Evolutionary conservation across 2,113 vertebrate genomes (phyloP).

Genomic region (Heliornis fulica): DNA sequence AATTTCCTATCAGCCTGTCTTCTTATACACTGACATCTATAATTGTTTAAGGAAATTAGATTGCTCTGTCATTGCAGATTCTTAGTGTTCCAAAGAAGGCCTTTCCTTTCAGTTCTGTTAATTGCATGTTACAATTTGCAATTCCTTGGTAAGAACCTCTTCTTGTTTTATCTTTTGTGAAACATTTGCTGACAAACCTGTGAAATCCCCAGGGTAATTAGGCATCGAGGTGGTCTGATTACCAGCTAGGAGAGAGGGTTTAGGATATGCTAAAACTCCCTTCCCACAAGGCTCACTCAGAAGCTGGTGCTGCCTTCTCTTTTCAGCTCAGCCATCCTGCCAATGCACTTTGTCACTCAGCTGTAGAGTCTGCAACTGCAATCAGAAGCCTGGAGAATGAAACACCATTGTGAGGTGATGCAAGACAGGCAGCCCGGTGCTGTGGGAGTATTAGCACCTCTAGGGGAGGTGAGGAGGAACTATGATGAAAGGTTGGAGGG

Average conservation of each 20-base stretch:
- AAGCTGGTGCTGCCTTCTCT: neutral
- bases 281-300: rapidly evolving
- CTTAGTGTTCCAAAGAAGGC: neutral
- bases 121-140: neutral
- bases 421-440: neutral
- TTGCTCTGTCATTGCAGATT: neutral
- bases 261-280: neutral
- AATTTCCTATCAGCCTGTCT: neutral
- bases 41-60: neutral
- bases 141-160: neutral
- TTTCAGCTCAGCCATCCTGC: neutral
- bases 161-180: neutral
- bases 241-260: neutral
- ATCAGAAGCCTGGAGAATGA: neutral
- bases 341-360: neutral
- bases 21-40: neutral
- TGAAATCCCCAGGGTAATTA: neutral
- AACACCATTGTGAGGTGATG: neutral
- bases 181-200: neutral
- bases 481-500: neutral
- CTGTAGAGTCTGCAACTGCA: neutral
- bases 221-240: neutral
- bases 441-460: neutral
- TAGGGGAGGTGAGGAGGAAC: neutral
- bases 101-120: neutral